Percentiles rank a stretch among this genome's conserved stretches.
These are phyloP conservation scores for Myotis findleyi DNA, from an alignment of 2,797 vertebrate species.

Conservation along the genomic window DNA sequence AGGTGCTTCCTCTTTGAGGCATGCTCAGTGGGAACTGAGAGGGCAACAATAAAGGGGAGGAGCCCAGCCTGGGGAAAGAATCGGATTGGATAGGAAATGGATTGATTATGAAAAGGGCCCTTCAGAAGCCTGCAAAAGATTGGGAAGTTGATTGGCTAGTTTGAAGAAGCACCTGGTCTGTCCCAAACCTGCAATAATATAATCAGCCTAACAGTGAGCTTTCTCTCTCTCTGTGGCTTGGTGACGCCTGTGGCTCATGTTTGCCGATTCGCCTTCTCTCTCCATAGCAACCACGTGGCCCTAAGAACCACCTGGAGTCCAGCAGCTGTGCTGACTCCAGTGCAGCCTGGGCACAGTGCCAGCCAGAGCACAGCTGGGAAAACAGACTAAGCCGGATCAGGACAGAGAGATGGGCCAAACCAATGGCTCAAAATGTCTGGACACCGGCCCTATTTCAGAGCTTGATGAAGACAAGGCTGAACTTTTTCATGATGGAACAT, in stretches of 20 bases:
- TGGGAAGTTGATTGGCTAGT: background rate
- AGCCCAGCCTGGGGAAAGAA: background rate
- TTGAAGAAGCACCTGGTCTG: background rate
- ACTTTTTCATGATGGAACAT: background rate
- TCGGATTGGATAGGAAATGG: background rate
- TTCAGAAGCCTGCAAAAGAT: background rate
- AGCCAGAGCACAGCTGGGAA: background rate
- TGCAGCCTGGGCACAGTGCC: background rate
- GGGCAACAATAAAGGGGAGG: background rate
- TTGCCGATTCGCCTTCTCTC: background rate
- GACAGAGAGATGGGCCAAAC: background rate
- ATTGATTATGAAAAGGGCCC: background rate
- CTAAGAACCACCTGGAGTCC: background rate
- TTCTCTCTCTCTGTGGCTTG: background rate
- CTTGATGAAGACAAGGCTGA: background rate
- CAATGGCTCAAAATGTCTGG: background rate
- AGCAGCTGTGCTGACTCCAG: background rate
- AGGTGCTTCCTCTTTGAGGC: background rate
- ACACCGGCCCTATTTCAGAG: background rate
- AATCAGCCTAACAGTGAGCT: background rate
- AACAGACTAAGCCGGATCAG: background rate
- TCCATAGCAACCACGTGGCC: background rate
- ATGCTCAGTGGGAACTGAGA: background rate
- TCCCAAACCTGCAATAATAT: background rate
- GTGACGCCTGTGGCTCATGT: background rate